A percentile compares a stretch with the other conserved stretches of the same genome.
phyloP scores from a whole-genome alignment of 2,888 invertebrate genomes.

The Diachrysia chrysitis region DNA sequence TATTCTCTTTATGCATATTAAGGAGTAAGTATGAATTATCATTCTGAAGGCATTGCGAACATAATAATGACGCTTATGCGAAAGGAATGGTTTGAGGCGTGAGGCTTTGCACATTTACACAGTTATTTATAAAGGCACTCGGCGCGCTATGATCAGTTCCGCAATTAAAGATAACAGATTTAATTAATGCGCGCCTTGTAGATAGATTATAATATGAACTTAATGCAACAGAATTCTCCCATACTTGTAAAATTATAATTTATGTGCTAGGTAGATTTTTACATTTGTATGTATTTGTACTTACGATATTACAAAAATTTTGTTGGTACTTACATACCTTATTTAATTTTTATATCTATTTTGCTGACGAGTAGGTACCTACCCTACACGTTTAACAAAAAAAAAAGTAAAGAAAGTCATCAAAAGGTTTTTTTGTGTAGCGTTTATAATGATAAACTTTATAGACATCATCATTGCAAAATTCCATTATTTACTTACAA shows the following conservation, averaged over 20 bases:
- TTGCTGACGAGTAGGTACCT: too few relatives aligned
- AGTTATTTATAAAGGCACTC: constrained; percentile 27
- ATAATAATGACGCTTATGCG: constrained; percentile 53
- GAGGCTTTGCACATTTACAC: constrained; percentile 36
- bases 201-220: neutral
- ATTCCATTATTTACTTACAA: too few relatives aligned
- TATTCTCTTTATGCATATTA: constrained; percentile 43
- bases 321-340: too few relatives aligned
- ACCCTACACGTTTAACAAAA: too few relatives aligned
- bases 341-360: too few relatives aligned
- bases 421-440: too few relatives aligned
- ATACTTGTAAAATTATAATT: neutral
- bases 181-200: constrained; percentile 25
- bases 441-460: too few relatives aligned
- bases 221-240: neutral
- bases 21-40: constrained; percentile 42
- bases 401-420: too few relatives aligned
- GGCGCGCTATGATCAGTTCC: constrained; percentile 36
- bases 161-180: constrained; percentile 30
- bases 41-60: constrained; percentile 58
- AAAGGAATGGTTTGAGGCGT: constrained; percentile 52
- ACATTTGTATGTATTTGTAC: too few relatives aligned
- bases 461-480: too few relatives aligned
- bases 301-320: too few relatives aligned
- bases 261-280: too few relatives aligned